phyloP scores from a whole-genome alignment of 2,888 invertebrate genomes.

The Smittia aterrima region DNA sequence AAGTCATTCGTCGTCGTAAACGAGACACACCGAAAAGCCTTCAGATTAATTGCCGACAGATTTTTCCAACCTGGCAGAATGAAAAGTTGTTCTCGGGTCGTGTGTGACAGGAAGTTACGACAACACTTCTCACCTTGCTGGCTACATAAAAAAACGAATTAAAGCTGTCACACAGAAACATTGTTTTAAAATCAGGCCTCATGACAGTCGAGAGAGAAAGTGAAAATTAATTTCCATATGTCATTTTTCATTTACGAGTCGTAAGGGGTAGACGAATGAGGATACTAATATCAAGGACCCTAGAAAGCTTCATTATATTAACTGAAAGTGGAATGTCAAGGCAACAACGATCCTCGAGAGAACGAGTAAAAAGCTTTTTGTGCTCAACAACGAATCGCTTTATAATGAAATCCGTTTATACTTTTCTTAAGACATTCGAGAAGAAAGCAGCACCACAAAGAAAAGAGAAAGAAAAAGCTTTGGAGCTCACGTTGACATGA shows the following conservation, averaged over 20 bases:
- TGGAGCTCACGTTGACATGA: not conserved
- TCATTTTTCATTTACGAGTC: constrained; percentile 30
- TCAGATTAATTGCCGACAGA: not conserved
- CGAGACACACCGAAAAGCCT: not conserved
- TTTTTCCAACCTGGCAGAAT: not conserved
- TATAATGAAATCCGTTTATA: not conserved
- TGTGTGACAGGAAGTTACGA: not conserved
- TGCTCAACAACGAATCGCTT: too few relatives aligned
- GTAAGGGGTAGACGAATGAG: too few relatives aligned
- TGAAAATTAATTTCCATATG: constrained; percentile 36
- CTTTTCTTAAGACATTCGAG: not conserved
- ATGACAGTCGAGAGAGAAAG: constrained; percentile 33
- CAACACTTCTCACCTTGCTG: not conserved
- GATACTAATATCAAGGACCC: too few relatives aligned
- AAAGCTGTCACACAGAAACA: not conserved
- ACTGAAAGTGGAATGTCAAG: too few relatives aligned
- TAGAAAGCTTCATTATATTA: too few relatives aligned
- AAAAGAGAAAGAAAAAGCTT: not conserved
- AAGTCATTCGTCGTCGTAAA: not conserved
- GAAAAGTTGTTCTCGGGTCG: not conserved
- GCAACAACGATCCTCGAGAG: too few relatives aligned
- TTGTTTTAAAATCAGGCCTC: not conserved
- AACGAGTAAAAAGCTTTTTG: too few relatives aligned
- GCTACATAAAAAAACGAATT: not conserved
- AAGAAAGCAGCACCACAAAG: not conserved